These are phyloP conservation scores for Urosaurus nigricauda DNA, from an alignment of 2,797 vertebrate genomes.

Conservation along the genomic window DNA sequence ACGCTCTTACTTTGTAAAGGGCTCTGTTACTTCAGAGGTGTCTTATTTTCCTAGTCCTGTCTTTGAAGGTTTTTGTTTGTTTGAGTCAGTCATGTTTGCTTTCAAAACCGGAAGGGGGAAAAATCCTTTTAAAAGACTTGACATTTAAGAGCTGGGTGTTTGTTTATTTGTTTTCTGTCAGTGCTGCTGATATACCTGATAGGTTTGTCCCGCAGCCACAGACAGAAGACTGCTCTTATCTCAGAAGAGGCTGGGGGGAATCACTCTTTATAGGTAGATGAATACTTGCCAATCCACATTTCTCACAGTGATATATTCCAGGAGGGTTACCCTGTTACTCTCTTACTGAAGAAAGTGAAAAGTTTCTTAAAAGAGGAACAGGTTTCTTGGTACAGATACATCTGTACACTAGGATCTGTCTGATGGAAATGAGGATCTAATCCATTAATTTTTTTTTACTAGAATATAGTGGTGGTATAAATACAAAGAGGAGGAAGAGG, in stretches of 20 bases:
- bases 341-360: not conserved
- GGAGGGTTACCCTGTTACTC: not conserved
- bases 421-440: conserved; percentile 7
- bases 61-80: not conserved
- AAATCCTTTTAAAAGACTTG: not conserved
- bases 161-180: conserved; percentile 4
- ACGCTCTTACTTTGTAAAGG: too few relatives aligned
- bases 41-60: not conserved
- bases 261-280: not conserved
- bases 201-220: not conserved
- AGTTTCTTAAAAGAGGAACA: not conserved
- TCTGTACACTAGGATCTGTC: not conserved
- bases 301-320: not conserved
- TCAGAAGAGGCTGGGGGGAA: not conserved
- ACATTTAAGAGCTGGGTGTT: not conserved
- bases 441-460: not conserved
- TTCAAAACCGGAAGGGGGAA: not conserved
- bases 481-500: not conserved
- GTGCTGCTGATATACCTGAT: not conserved
- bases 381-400: not conserved
- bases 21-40: not conserved
- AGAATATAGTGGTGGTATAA: not conserved
- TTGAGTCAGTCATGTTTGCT: not conserved
- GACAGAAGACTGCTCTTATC: conserved; percentile 4
- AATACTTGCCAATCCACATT: conserved; percentile 14